Evolutionary conservation across 2,888 invertebrate species (phyloP).

Genomic region (Eumacrocentrus americanus): DNA sequence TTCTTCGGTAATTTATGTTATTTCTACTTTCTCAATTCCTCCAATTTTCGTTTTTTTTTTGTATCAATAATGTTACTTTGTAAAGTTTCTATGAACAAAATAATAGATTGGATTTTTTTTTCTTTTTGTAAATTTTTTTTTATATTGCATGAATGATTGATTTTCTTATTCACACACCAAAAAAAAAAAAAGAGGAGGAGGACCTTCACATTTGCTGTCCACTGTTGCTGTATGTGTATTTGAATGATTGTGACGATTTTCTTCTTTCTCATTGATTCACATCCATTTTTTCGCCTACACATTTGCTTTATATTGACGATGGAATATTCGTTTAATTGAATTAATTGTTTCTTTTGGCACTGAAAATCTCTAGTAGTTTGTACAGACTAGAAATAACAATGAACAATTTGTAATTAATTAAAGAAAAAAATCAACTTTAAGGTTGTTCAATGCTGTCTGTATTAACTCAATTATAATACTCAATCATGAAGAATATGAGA

Average conservation of each 20-base stretch:
- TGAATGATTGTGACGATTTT: not conserved
- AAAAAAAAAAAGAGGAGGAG: too few relatives aligned
- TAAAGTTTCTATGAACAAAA: constrained; percentile 9
- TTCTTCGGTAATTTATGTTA: constrained; percentile 15
- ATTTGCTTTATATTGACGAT: not conserved
- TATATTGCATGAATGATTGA: not conserved
- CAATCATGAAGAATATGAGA: constrained; percentile 8
- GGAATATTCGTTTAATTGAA: not conserved
- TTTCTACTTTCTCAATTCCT: constrained; percentile 3
- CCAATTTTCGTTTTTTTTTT: constrained; percentile 6
- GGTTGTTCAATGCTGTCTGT: too few relatives aligned
- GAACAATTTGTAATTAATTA: too few relatives aligned
- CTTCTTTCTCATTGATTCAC: not conserved
- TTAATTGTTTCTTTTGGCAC: not conserved
- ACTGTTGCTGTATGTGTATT: not conserved
- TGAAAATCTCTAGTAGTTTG: not conserved
- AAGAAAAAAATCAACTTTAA: not conserved
- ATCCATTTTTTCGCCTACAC: not conserved
- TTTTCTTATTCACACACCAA: not conserved
- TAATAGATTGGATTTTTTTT: constrained; percentile 4
- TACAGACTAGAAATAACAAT: not conserved
- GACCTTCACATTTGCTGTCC: not conserved
- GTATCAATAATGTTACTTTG: not conserved
- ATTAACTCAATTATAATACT: constrained; percentile 10
- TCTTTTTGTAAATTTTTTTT: not conserved